Evolutionary conservation across 2,888 invertebrate species (phyloP), one percentile per base, ranked within the genome.

Genomic region (Campoletis raptor): DNA sequence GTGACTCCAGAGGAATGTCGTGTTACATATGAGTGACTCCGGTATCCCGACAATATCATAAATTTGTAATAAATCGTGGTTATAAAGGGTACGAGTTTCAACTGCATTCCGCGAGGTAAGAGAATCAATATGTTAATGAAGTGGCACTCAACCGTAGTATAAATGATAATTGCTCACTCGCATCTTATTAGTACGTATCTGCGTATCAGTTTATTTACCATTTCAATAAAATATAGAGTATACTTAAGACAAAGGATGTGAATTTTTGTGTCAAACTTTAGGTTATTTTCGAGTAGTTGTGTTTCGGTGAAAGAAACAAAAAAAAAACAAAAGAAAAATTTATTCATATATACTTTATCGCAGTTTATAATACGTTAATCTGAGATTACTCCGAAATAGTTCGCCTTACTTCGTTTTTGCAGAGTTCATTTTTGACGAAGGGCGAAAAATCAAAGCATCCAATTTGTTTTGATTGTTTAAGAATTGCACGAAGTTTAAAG

Each of bases 41-140:
- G 64, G 69, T 79, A 72, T 64, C 57, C 66, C 74, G 79, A 81
- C 79, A 82, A 87, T 87, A 85, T 82, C 78, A 84, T 84, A 86
- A 81, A 84, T 84, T 86, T 81, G 79, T 86, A 86, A 81, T 82
- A 79, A 85, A 78, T 85, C 78, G 78, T 48, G 57, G 61, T 54
- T 69, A 69, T 52, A 81, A 72, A 64, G 64, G 67, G 79, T 79
- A 73, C 72, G 57, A 61, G 72, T 83, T 78, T 73, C 40, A 81
- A 81, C 86, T 54, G 78, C 86, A 86, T 86, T 86, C 86, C 86
- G 67, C 73, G 52, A 69, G 61, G 37, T 78, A 61, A 72, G 83
- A 52, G 81, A 83, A 86, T 86, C 81, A 78, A 86, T 86, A 83
- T 86, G 83, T 78, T 86, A 86, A 83, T 86, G 78, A 77, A 83